These are phyloP conservation scores for Oscheius onirici DNA, from an alignment of 2,888 invertebrate species.

Conservation along the genomic window DNA sequence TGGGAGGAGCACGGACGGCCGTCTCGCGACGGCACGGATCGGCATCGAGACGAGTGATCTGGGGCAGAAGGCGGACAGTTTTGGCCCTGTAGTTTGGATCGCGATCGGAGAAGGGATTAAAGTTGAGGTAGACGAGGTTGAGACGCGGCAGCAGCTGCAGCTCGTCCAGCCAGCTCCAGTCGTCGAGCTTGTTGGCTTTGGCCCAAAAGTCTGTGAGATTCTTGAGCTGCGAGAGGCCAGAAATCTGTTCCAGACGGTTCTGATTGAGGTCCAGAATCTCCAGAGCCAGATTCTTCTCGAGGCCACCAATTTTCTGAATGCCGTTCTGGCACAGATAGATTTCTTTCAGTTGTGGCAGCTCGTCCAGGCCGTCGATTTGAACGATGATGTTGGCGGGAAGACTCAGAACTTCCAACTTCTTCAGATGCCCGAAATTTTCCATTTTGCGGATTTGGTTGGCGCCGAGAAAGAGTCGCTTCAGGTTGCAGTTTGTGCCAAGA, in stretches of 20 bases:
- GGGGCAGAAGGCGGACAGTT: conserved; percentile 43
- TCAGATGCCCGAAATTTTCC: conserved; percentile 48
- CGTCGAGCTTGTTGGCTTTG: conserved; percentile 57
- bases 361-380: conserved; percentile 77
- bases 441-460: conserved; percentile 78
- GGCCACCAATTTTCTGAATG: conserved; percentile 81
- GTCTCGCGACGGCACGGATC: conserved; percentile 24
- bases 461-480: conserved; percentile 81
- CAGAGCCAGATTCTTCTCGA: conserved; percentile 74
- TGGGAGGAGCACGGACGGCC: conserved; percentile 11
- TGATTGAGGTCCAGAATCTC: conserved; percentile 64
- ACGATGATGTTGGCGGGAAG: conserved; percentile 56
- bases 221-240: conserved; percentile 53
- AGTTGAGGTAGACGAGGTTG: conserved; percentile 57
- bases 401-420: conserved; percentile 52
- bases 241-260: conserved; percentile 54
- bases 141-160: conserved; percentile 51
- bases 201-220: conserved; percentile 66
- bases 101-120: conserved; percentile 50
- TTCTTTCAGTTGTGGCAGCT: conserved; percentile 82
- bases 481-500: conserved; percentile 47
- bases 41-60: conserved; percentile 51
- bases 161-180: conserved; percentile 55
- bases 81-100: conserved; percentile 27
- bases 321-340: conserved; percentile 94